A percentile compares a stretch with the other conserved stretches of the same genome.
phyloP scores from a whole-genome alignment of 2,888 invertebrate genomes.

The Pheosia gnoma region DNA sequence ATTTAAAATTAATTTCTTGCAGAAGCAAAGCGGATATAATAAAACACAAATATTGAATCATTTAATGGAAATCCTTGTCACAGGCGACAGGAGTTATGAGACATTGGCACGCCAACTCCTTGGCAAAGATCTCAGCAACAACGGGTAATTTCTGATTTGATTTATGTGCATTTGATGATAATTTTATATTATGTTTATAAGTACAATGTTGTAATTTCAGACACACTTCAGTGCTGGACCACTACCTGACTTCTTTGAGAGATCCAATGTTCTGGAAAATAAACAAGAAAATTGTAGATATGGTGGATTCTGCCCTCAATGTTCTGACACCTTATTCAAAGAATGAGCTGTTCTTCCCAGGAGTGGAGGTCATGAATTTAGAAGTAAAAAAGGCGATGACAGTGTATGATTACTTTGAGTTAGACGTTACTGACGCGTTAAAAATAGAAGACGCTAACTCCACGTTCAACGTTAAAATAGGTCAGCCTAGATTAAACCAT shows the following conservation, averaged over 20 bases:
- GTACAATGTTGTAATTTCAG: constrained; percentile 52
- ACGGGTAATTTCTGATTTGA: constrained; percentile 51
- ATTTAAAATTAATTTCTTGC: constrained; percentile 49
- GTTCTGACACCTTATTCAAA: constrained; percentile 82
- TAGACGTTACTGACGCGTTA: constrained; percentile 86
- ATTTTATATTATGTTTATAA: constrained; percentile 24
- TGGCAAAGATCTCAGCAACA: constrained; percentile 47
- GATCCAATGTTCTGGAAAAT: constrained; percentile 89
- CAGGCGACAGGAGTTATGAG: constrained; percentile 66
- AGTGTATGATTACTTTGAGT: constrained; percentile 86
- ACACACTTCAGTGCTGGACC: constrained; percentile 61
- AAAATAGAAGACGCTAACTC: constrained; percentile 56
- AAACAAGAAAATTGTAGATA: constrained; percentile 84
- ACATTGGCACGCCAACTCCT: constrained; percentile 57
- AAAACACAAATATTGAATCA: constrained; percentile 74
- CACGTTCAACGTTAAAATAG: constrained; percentile 70
- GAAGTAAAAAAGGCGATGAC: constrained; percentile 87
- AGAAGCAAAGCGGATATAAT: constrained; percentile 64
- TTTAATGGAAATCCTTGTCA: constrained; percentile 70
- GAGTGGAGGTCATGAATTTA: constrained; percentile 85
- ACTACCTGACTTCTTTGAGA: constrained; percentile 85
- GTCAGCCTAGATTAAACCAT: constrained; percentile 88
- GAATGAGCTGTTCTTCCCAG: constrained; percentile 85
- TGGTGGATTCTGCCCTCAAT: constrained; percentile 83
- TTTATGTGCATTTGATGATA: constrained; percentile 24